Evolutionary conservation across 2,797 vertebrate genomes (phyloP).

Genomic region (Masticophis lateralis): DNA sequence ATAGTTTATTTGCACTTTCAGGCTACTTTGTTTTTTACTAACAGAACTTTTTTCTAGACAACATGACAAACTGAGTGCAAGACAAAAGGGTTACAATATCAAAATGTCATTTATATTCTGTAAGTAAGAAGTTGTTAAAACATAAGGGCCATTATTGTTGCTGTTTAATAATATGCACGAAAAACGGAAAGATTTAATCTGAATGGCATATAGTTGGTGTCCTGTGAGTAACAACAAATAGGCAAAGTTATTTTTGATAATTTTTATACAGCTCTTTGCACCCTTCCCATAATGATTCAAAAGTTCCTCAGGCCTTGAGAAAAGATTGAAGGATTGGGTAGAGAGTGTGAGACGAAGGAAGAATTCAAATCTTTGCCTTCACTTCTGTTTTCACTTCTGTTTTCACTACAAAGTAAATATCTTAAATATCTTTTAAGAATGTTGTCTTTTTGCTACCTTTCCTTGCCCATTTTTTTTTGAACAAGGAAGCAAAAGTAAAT

Average conservation of each 20-base stretch:
- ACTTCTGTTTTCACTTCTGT: not conserved
- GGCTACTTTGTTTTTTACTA: not conserved
- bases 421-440: not conserved
- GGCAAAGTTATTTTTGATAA: not conserved
- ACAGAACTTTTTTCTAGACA: not conserved
- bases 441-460: not conserved
- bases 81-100: not conserved
- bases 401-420: not conserved
- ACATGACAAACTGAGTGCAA: not conserved
- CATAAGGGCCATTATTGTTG: not conserved
- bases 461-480: not conserved
- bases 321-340: not conserved
- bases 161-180: not conserved
- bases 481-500: not conserved
- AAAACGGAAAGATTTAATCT: not conserved
- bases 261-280: too few relatives aligned
- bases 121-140: not conserved
- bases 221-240: not conserved
- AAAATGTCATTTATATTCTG: not conserved
- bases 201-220: not conserved
- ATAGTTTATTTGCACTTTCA: conserved; percentile 24
- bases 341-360: not conserved
- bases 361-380: not conserved
- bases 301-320: not conserved
- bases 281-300: not conserved